Conservation (phyloP, 2,888 invertebrate species). For the Drosophila neutralis region DNA sequence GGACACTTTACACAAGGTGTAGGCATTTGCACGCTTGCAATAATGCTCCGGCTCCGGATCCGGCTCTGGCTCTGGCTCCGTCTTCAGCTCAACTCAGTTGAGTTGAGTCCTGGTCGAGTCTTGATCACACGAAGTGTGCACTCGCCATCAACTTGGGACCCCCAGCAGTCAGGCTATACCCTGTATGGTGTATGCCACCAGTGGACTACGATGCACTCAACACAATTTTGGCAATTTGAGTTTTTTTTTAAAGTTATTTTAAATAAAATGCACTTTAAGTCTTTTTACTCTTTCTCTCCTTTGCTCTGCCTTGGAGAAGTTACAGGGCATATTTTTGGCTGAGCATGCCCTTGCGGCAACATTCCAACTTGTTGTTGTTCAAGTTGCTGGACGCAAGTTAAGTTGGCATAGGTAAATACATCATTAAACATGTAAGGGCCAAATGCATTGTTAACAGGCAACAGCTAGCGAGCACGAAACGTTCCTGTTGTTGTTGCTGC, state of each 20-base stretch:
- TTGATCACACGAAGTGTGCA: constrained; percentile 4
- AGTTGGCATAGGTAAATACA: constrained; percentile 78
- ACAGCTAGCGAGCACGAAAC: constrained; percentile 58
- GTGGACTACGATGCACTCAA: not conserved
- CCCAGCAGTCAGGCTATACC: constrained; percentile 2
- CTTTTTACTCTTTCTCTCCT: not conserved
- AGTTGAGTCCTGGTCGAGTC: not conserved
- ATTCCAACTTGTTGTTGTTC: constrained; percentile 13
- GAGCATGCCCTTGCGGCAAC: too few relatives aligned
- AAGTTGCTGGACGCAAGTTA: constrained; percentile 48
- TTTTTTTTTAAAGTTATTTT: not conserved
- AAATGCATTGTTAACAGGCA: constrained; percentile 74
- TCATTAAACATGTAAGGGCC: constrained; percentile 78
- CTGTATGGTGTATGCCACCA: not conserved
- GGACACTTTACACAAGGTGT: constrained; percentile 57
- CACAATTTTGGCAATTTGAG: not conserved
- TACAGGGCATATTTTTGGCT: not conserved
- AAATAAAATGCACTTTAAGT: not conserved
- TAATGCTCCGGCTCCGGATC: constrained; percentile 33
- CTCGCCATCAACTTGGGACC: not conserved
- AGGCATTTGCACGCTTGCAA: constrained; percentile 72
- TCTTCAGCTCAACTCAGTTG: constrained; percentile 7
- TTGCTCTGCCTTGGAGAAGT: not conserved
- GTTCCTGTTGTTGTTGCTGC: constrained; percentile 30
- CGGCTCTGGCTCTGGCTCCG: constrained; percentile 9